Evolutionary conservation across 2,113 vertebrate species (phyloP).

Genomic region (Onychostoma macrolepis): DNA sequence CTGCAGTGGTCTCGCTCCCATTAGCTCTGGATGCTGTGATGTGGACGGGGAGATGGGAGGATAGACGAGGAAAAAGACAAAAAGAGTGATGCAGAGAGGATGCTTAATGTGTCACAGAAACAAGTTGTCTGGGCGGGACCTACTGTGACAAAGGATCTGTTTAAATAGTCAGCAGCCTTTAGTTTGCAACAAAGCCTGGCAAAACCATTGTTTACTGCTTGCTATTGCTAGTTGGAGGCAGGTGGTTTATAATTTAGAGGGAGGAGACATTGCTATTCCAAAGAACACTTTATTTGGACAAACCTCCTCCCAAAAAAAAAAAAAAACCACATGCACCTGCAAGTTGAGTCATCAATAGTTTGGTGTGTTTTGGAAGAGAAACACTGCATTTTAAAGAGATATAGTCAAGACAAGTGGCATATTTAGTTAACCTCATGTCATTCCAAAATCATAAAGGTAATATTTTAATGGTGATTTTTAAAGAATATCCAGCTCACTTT

Average conservation of each 20-base stretch:
- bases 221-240: too few relatives aligned
- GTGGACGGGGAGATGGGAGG: conserved; percentile 21
- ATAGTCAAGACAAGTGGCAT: too few relatives aligned
- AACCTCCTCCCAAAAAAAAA: not conserved
- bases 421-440: not conserved
- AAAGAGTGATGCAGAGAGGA: conserved; percentile 6
- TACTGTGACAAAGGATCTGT: not conserved
- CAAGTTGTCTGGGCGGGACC: not conserved
- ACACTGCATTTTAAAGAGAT: too few relatives aligned
- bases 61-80: conserved; percentile 4
- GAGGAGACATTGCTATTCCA: not conserved
- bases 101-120: not conserved
- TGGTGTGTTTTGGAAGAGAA: too few relatives aligned
- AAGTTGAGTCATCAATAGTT: too few relatives aligned
- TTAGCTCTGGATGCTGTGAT: conserved; percentile 42
- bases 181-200: too few relatives aligned
- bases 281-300: not conserved
- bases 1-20: conserved; percentile 39
- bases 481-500: not conserved
- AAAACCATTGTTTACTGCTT: too few relatives aligned
- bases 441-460: not conserved
- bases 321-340: not conserved
- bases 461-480: not conserved
- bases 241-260: not conserved
- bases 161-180: conserved; percentile 12